Percentiles rank a stretch among this genome's conserved stretches.
phyloP scores from a whole-genome alignment of 2,888 invertebrate species.

The Nomada fucata region DNA sequence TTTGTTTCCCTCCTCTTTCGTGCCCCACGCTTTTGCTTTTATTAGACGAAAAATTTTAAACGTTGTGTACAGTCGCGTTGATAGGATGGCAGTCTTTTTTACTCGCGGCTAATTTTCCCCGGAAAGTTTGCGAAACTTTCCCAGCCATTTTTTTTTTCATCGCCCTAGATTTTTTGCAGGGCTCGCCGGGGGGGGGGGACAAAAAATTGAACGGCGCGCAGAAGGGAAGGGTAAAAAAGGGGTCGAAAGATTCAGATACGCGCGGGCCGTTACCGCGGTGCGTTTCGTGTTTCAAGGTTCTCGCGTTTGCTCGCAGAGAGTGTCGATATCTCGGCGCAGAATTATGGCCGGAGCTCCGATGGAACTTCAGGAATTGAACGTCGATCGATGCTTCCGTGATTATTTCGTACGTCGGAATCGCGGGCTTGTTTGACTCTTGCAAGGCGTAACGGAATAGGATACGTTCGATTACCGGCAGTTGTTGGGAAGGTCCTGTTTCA shows the following conservation, averaged over 20 bases:
- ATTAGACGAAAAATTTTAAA: background rate
- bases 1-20: background rate
- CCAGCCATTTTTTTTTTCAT: conserved; percentile 32
- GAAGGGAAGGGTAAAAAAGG: background rate
- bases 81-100: conserved; percentile 15
- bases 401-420: conserved; percentile 1
- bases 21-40: background rate
- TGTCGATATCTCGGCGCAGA: conserved; percentile 8
- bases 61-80: background rate
- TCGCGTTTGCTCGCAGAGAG: too few relatives aligned
- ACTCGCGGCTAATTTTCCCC: conserved; percentile 16
- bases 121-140: conserved; percentile 23
- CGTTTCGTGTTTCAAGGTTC: conserved; percentile 34
- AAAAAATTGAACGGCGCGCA: background rate
- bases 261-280: background rate
- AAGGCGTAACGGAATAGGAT: background rate
- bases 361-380: conserved; percentile 5
- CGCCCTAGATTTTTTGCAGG: background rate
- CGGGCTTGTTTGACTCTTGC: background rate
- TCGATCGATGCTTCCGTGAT: background rate
- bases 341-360: conserved; percentile 1
- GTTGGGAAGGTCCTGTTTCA: background rate
- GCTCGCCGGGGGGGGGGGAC: background rate
- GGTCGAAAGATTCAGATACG: background rate
- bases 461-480: conserved; percentile 3